Percentiles rank a stretch among this genome's conserved stretches.
Conservation (phyloP, 1,140 invertebrate genomes). For the Mya arenaria region DNA sequence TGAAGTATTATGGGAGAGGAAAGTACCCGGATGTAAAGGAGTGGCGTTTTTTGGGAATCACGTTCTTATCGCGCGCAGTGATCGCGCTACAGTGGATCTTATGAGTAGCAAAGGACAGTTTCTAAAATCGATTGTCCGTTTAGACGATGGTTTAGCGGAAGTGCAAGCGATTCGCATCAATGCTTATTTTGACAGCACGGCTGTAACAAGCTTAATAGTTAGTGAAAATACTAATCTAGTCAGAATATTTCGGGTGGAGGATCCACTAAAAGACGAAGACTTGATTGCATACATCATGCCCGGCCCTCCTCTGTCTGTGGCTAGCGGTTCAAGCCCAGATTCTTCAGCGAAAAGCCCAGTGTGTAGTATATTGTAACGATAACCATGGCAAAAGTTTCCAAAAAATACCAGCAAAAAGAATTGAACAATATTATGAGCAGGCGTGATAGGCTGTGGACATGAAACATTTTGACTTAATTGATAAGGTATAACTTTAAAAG, state of each 20-base stretch:
- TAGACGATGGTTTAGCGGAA: slow-evolving; percentile 20
- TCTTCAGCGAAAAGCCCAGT: background rate
- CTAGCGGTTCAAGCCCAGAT: background rate
- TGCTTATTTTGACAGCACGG: background rate
- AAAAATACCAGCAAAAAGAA: no score
- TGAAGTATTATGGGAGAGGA: slow-evolving; percentile 30
- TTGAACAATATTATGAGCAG: no score
- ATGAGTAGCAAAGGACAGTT: slow-evolving; percentile 3
- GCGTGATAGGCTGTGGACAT: no score
- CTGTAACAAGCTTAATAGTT: background rate
- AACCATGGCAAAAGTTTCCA: no score
- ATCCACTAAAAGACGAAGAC: slow-evolving; percentile 34
- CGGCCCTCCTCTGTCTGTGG: background rate
- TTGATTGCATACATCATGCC: background rate
- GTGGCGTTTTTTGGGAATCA: slow-evolving; percentile 4
- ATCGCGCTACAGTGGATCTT: slow-evolving; percentile 30
- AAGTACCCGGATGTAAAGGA: slow-evolving; percentile 1
- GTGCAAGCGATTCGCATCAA: slow-evolving; percentile 6
- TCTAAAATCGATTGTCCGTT: slow-evolving; percentile 20
- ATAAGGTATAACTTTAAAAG: no score
- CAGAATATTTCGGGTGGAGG: slow-evolving; percentile 23
- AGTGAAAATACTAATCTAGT: slow-evolving; percentile 31
- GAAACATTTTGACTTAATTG: no score
- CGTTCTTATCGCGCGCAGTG: slow-evolving; percentile 12
- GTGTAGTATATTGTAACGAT: background rate